phyloP scores from a whole-genome alignment of 2,888 invertebrate species.

The Phyllotreta cruciferae region DNA sequence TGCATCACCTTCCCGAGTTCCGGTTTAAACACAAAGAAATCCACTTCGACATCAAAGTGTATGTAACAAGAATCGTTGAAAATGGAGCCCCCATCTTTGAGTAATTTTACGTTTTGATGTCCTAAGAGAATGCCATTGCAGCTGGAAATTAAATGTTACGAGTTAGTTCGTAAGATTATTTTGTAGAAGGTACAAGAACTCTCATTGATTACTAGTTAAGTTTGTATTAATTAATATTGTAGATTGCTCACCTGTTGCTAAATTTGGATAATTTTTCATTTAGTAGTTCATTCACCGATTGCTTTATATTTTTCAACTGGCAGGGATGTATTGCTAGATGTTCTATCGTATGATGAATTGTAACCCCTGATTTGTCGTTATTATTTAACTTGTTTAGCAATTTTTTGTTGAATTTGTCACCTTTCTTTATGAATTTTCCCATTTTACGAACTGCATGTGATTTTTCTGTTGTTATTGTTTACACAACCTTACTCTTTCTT shows the following conservation, averaged over 20 bases:
- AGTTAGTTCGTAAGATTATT: slow-evolving; percentile 8
- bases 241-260: slow-evolving; percentile 66
- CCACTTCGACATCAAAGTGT: slow-evolving; percentile 71
- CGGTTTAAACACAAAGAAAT: slow-evolving; percentile 74
- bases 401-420: slow-evolving; percentile 61
- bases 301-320: slow-evolving; percentile 67
- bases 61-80: slow-evolving; percentile 69
- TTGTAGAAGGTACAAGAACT: slow-evolving; percentile 5
- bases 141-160: slow-evolving; percentile 55
- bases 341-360: slow-evolving; percentile 63
- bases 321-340: slow-evolving; percentile 70
- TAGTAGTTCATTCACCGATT: slow-evolving; percentile 67
- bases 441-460: slow-evolving; percentile 7
- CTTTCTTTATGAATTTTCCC: slow-evolving; percentile 36
- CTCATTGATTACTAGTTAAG: no score
- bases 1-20: slow-evolving; percentile 66
- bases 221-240: slow-evolving; percentile 2
- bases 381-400: slow-evolving; percentile 65
- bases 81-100: slow-evolving; percentile 66
- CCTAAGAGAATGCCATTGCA: slow-evolving; percentile 72
- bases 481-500: no score
- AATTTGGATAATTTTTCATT: slow-evolving; percentile 68
- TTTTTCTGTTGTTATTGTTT: no score
- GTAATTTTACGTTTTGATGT: slow-evolving; percentile 69
- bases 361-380: slow-evolving; percentile 67